Percentiles rank a stretch among this genome's conserved stretches.
phyloP scores from a whole-genome alignment of 2,888 invertebrate genomes.

The Plagodis dolabraria region DNA sequence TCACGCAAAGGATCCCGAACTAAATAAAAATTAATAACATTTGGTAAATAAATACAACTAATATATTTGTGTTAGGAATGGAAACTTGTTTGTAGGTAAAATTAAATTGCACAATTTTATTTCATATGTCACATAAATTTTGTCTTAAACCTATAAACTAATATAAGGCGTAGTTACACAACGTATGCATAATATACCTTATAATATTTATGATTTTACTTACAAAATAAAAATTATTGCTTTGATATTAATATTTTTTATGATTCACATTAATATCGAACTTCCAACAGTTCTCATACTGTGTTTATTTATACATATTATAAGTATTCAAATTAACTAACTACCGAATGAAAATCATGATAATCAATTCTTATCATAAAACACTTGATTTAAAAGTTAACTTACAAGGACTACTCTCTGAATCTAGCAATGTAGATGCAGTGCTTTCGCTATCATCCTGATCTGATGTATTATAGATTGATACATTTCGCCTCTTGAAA shows the following conservation, averaged over 20 bases:
- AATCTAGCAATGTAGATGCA: conserved; percentile 47
- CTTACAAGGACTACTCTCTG: conserved; percentile 54
- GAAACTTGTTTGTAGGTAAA: background rate
- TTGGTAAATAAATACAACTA: background rate
- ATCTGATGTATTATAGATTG: conserved; percentile 68
- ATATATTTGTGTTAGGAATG: too few species aligned
- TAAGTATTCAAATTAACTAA: too few species aligned
- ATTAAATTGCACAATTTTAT: conserved; percentile 24
- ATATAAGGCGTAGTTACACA: too few species aligned
- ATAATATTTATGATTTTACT: too few species aligned
- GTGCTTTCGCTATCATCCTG: conserved; percentile 55
- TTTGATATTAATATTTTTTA: too few species aligned
- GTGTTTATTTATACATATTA: too few species aligned
- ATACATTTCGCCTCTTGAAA: conserved; percentile 75
- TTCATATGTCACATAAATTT: conserved; percentile 2
- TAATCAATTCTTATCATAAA: conserved; percentile 8
- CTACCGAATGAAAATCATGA: background rate
- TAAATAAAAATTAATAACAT: background rate
- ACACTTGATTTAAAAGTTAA: conserved; percentile 40
- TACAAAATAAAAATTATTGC: too few species aligned
- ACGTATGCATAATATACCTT: too few species aligned
- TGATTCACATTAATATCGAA: too few species aligned
- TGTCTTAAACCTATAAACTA: too few species aligned
- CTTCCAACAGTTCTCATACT: too few species aligned
- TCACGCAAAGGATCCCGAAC: too few species aligned